These are phyloP conservation scores for Smutsia temminckii DNA, from an alignment of 2,797 vertebrate genomes.

Conservation along the genomic window DNA sequence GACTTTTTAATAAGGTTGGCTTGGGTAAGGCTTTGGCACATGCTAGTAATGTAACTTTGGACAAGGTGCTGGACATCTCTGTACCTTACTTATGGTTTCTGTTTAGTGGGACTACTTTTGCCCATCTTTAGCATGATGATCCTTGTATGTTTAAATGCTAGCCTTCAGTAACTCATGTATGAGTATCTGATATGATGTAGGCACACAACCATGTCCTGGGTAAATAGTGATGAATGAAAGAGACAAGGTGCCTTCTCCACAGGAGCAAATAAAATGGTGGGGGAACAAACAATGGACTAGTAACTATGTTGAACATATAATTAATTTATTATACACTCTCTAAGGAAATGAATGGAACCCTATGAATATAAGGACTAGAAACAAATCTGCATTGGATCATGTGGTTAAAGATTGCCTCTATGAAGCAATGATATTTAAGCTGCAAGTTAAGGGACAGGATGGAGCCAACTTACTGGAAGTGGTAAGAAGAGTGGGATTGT, in stretches of 20 bases:
- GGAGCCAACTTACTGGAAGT: not conserved
- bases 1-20: not conserved
- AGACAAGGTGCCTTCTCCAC: not conserved
- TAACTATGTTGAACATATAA: not conserved
- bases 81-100: not conserved
- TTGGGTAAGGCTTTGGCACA: not conserved
- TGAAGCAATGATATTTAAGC: not conserved
- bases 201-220: not conserved
- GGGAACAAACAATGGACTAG: not conserved
- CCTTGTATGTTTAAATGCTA: not conserved
- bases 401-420: not conserved
- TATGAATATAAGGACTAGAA: not conserved
- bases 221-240: not conserved
- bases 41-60: not conserved
- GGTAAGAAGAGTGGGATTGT: not conserved
- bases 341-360: not conserved
- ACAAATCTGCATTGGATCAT: not conserved
- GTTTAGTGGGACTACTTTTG: not conserved
- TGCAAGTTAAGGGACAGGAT: not conserved
- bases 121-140: not conserved
- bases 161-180: not conserved
- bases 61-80: not conserved
- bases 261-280: not conserved
- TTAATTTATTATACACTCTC: not conserved
- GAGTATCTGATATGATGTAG: not conserved